A percentile compares a stretch with the other conserved stretches of the same genome.
These are phyloP conservation scores for Phenganax stokvisi DNA, from an alignment of 92 coral and sea anemone genomes.

Conservation along the genomic window DNA sequence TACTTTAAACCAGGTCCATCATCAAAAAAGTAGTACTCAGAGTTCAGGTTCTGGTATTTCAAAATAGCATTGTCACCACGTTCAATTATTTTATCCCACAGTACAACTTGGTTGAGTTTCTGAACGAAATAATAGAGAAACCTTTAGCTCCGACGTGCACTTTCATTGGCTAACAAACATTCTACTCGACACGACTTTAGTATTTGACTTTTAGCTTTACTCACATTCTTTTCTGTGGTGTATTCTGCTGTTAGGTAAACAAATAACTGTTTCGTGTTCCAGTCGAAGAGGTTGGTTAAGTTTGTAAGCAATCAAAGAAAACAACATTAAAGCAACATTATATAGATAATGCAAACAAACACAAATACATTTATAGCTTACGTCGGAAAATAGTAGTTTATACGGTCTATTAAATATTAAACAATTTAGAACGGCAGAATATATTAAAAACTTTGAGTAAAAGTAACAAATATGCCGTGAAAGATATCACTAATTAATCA, in stretches of 20 bases:
- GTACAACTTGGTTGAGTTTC: constrained; percentile 87
- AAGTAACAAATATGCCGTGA: too few species aligned
- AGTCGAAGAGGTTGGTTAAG: constrained; percentile 70
- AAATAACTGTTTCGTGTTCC: constrained; percentile 94
- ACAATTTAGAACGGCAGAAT: too few species aligned
- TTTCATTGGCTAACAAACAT: not conserved
- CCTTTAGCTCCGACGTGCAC: not conserved
- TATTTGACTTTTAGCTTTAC: constrained; percentile 19
- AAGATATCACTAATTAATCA: too few species aligned
- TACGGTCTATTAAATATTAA: too few species aligned
- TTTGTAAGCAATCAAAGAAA: constrained; percentile 60
- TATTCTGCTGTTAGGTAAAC: constrained; percentile 88
- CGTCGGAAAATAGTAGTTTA: too few species aligned
- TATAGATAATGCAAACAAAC: not conserved
- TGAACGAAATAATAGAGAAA: constrained; percentile 34
- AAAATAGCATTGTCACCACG: constrained; percentile 77
- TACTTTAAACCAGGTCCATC: constrained; percentile 91
- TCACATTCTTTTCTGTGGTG: constrained; percentile 65
- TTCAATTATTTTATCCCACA: constrained; percentile 92
- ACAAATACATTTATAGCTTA: too few species aligned
- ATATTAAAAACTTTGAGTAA: too few species aligned
- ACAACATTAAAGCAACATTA: not conserved
- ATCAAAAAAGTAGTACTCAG: constrained; percentile 98
- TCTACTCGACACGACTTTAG: not conserved
- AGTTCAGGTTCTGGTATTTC: constrained; percentile 69